Base-by-base conservation (phyloP, 2,888 invertebrate genomes). In the Lasioglossum figueresi region DNA sequence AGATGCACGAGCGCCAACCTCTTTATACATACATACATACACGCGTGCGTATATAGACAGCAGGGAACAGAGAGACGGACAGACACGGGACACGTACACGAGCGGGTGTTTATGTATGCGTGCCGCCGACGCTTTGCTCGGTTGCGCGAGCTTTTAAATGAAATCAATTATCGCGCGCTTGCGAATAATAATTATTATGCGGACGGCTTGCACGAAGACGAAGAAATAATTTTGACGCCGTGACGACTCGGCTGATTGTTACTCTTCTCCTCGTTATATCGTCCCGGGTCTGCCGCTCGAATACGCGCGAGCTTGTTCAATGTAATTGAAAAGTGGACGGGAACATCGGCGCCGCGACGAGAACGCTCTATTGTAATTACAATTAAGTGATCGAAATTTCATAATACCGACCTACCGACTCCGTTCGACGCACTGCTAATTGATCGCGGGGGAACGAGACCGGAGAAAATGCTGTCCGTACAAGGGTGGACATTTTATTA, bases 101-200 rank as follows among this genome's bases (percentile, higher is more conserved):
- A 6, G 19, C n/a, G 4, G 14, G 43, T 56, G 37, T 37, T 70
- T 56, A 37, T 40, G 37, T 68, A 73, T 45, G 40, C 72, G 63
- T 12, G 31, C 6, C 16, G 45, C 16, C 45, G 70, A 40, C 27
- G 56, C 40, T 77, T 70, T 27, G 68, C 52, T 52, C 56, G 75
- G 40, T 27, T 45, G 56, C n/a, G 70, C 73, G 68, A 70, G 78
- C 79, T 80, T 85, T 80, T 76, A 85, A 87, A 85, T 80, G 80
- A 80, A 85, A 85, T 87, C 85, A 87, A 87, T 86, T 86, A 87
- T 79, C 83, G 79, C 37, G 74, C 66, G 59, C 85, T 80, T 72
- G 80, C 73, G 79, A 83, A 77, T 80, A 85, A 86, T 86, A 85
- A 86, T 86, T 86, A 86, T 86, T 83, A 63, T 71, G 56, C 78